phyloP scores from a whole-genome alignment of 1,140 invertebrate species.

The Drosophila elegans region DNA sequence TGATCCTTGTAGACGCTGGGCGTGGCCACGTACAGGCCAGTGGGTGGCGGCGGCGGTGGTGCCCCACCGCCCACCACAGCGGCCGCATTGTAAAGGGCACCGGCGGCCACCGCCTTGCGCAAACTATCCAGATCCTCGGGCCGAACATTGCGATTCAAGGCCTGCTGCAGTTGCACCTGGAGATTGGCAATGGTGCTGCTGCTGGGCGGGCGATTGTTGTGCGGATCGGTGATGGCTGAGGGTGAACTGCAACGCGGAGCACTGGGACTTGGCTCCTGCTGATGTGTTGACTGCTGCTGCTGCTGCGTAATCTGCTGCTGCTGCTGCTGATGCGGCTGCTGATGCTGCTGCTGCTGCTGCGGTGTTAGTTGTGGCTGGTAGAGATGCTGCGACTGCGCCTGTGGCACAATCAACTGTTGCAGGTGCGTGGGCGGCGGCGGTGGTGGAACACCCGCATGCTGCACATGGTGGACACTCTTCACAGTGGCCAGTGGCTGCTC shows the following conservation, averaged over 20 bases:
- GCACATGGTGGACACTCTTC: conserved; percentile 60
- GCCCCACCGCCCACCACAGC: conserved; percentile 33
- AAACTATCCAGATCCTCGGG: conserved; percentile 78
- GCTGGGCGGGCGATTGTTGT: conserved; percentile 82
- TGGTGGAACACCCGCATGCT: conserved; percentile 58
- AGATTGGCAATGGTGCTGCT: conserved; percentile 71
- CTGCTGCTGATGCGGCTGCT: conserved; percentile 36
- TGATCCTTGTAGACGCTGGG: conserved; percentile 57
- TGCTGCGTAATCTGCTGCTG: conserved; percentile 44
- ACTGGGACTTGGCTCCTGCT: conserved; percentile 59
- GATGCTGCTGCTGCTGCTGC: conserved; percentile 39
- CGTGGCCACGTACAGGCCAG: conserved; percentile 31
- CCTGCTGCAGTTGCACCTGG: conserved; percentile 72
- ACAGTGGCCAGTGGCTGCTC: conserved; percentile 21
- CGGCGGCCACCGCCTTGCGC: conserved; percentile 74
- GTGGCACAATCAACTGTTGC: conserved; percentile 34
- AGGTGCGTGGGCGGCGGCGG: conserved; percentile 46
- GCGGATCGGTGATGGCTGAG: conserved; percentile 44
- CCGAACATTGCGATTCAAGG: conserved; percentile 69
- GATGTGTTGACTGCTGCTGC: conserved; percentile 15
- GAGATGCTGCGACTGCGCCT: conserved; percentile 48
- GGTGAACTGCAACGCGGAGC: conserved; percentile 22
- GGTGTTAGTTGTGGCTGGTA: conserved; percentile 43
- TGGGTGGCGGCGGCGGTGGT: conserved; percentile 18
- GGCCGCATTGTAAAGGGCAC: conserved; percentile 58